Base-by-base conservation (phyloP, 2,113 vertebrate genomes). In the Odontesthes bonariensis region DNA sequence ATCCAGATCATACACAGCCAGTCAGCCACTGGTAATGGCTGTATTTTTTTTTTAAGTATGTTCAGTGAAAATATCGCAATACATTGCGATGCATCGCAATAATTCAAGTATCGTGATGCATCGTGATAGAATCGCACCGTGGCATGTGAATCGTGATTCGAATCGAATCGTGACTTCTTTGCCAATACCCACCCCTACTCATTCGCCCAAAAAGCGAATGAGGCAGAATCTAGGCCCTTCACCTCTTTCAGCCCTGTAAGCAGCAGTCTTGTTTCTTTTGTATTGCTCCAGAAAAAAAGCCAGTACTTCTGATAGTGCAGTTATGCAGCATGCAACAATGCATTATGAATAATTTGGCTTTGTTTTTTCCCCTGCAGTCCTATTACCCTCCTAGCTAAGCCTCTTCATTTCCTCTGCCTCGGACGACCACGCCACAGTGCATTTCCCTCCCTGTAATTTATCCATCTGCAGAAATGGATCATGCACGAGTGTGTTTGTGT, bases 381-480 rank as follows among this genome's bases (percentile, higher is more conserved):
- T 81, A 71, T 86, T 85, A 88, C 77, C 83, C 81, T 73, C 73
- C 59, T 0, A 78, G 85, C 79, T 85, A 77, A 85, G 78, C 89
- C 80, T 83, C 83, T 80, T 90, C 79, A 77, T 88, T 91, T 89
- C 89, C 82, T 82, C 61, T 74, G 75, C 73, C 64, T 69, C 11
- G 19, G 73, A 75, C 22, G 44, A n/a, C 72, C 65, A 72, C 73
- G 76, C 85, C 75, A 76, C 83, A 81, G 78, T 79, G 78, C 77
- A 81, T 88, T 79, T 82, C 69, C 51, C 76, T 73, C 69, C 71
- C 65, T 73, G 84, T 82, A 79, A 86, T 89, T 85, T 84, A 88
- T 88, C 88, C 86, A 86, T 89, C 82, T 83, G 69, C 83, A 86
- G 78, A 82, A 89, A 82, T 79, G 72, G 84, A 75, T 77, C 73